Conservation (phyloP, 2,888 invertebrate species). For the Acholoe squamosa region DNA sequence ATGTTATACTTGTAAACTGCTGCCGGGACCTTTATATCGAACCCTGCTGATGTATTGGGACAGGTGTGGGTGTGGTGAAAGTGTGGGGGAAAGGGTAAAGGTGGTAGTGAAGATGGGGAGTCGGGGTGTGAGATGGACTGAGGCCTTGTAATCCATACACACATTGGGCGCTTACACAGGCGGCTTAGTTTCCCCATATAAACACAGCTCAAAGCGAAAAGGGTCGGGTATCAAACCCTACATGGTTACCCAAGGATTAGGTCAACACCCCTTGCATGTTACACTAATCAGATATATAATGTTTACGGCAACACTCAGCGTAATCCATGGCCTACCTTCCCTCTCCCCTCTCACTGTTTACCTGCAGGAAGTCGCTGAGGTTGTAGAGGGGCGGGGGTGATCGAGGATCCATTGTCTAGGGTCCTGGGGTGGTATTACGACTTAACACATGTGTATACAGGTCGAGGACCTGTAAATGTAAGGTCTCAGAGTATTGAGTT, state of each 20-base stretch:
- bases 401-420: background rate
- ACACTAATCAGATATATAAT: slow-evolving; percentile 11
- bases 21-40: background rate
- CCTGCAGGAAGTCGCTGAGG: background rate
- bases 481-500: background rate
- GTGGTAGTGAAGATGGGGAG: background rate
- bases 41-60: slow-evolving; percentile 8
- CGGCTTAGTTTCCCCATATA: slow-evolving; percentile 11
- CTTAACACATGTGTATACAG: background rate
- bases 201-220: background rate
- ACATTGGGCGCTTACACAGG: background rate
- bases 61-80: slow-evolving; percentile 22
- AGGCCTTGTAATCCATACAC: background rate
- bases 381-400: background rate
- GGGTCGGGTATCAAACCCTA: slow-evolving; percentile 6
- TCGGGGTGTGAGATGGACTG: background rate
- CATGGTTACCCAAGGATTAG: slow-evolving; percentile 15
- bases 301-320: background rate
- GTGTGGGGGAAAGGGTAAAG: background rate
- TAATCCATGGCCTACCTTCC: background rate
- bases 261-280: slow-evolving; percentile 11
- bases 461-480: background rate
- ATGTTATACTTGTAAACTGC: background rate
- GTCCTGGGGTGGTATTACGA: background rate
- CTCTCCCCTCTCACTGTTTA: background rate